Evolutionary conservation across 2,888 invertebrate species (phyloP).

Genomic region (Lumbricus terrestris): DNA sequence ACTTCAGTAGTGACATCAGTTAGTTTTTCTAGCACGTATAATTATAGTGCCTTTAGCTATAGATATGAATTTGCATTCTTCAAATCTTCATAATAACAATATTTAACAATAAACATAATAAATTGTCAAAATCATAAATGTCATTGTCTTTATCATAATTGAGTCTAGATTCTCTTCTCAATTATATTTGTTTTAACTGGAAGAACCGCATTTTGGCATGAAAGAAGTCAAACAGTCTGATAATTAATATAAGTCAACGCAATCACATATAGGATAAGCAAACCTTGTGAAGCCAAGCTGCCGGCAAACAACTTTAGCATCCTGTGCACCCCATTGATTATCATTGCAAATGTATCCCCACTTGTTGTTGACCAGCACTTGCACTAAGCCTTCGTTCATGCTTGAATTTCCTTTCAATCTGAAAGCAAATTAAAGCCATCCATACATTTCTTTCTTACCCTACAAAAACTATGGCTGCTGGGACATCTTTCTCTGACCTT

Average conservation of each 20-base stretch:
- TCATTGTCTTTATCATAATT: neutral
- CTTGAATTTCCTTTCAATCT: neutral
- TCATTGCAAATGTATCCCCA: conserved; percentile 74
- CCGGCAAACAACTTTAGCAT: conserved; percentile 72
- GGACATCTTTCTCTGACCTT: too few relatives aligned
- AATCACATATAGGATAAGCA: neutral
- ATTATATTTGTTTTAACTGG: neutral
- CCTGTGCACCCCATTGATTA: conserved; percentile 70
- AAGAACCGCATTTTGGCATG: neutral
- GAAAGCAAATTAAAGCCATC: neutral
- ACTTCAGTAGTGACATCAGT: too few relatives aligned
- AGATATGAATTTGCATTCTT: too few relatives aligned
- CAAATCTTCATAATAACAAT: too few relatives aligned
- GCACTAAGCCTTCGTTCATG: conserved; percentile 64
- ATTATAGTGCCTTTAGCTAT: too few relatives aligned
- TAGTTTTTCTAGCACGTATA: too few relatives aligned
- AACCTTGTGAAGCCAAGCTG: conserved; percentile 65
- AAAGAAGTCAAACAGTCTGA: neutral
- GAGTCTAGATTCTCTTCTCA: neutral
- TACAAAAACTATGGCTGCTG: too few relatives aligned
- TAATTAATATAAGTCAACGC: neutral
- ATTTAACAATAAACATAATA: too few relatives aligned
- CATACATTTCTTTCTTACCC: neutral
- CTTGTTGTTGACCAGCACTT: conserved; percentile 69
- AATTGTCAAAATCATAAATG: neutral